Percentiles rank a stretch among this genome's conserved stretches.
Conservation (phyloP, 2,113 vertebrate genomes). For the Lutjanus erythropterus region DNA sequence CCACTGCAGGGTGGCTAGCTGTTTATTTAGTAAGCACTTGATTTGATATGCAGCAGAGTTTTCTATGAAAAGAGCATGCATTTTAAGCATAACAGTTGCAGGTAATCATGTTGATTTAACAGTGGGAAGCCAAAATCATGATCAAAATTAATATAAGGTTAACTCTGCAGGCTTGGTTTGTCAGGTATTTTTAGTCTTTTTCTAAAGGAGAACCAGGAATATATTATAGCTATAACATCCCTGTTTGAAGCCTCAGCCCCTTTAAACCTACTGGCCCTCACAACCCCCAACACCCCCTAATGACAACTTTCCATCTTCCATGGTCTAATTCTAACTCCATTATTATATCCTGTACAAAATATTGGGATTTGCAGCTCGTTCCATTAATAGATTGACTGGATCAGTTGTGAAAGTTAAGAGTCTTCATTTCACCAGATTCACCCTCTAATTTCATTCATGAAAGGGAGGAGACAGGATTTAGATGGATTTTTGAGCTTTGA, state of each 20-base stretch:
- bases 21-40: too few species aligned
- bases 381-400: slow-evolving; percentile 60
- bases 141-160: too few species aligned
- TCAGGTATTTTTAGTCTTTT: too few species aligned
- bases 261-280: slow-evolving; percentile 16
- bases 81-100: too few species aligned
- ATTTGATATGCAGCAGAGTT: too few species aligned
- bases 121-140: too few species aligned
- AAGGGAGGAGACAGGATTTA: slow-evolving; percentile 32
- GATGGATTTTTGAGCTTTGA: slow-evolving; percentile 54
- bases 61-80: too few species aligned
- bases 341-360: slow-evolving; percentile 37
- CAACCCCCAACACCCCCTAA: slow-evolving; percentile 22
- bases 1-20: too few species aligned
- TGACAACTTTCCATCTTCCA: slow-evolving; percentile 50
- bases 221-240: slow-evolving; percentile 11
- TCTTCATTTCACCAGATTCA: slow-evolving; percentile 54
- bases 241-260: slow-evolving; percentile 14
- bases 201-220: neutral
- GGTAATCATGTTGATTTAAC: too few species aligned
- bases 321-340: slow-evolving; percentile 48
- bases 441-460: slow-evolving; percentile 51
- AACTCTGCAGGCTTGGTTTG: too few species aligned
- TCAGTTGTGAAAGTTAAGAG: slow-evolving; percentile 46
- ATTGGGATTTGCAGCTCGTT: slow-evolving; percentile 44